Evolutionary conservation across 2,888 invertebrate genomes (phyloP).

Genomic region (Cinara cedri): DNA sequence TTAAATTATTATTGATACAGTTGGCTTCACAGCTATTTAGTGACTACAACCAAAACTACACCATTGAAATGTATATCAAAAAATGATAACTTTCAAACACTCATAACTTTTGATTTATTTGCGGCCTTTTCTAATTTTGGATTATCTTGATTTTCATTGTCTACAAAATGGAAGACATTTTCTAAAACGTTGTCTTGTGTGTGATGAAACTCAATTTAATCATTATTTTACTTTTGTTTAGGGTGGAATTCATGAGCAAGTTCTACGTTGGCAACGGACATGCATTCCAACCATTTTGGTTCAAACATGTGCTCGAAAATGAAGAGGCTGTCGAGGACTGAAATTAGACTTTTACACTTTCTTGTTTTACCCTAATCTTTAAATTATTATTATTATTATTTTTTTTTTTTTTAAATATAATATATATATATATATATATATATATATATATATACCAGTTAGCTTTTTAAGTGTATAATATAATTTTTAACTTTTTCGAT

Average conservation of each 20-base stretch:
- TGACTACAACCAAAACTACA: no score
- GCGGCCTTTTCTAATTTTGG: no score
- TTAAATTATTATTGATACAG: no score
- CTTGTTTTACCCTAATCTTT: conserved; percentile 17
- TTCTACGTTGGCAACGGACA: conserved; percentile 85
- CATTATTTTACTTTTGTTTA: conserved; percentile 61
- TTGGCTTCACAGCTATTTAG: no score
- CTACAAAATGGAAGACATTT: no score
- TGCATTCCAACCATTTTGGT: conserved; percentile 84
- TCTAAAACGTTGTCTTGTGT: neutral
- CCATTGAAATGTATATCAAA: no score
- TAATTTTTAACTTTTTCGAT: conserved; percentile 34
- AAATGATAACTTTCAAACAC: no score
- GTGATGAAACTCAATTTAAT: no score
- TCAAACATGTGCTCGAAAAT: conserved; percentile 74
- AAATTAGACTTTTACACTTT: conserved; percentile 36
- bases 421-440: neutral
- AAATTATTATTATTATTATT: no score
- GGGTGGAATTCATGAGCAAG: conserved; percentile 87
- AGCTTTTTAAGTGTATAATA: conserved; percentile 16
- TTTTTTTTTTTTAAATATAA: conserved; percentile 18
- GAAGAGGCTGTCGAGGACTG: conserved; percentile 65
- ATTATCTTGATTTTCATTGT: no score
- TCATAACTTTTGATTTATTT: no score
- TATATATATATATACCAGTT: conserved; percentile 11